These are phyloP conservation scores for Calyptommatus sinebrachiatus DNA, from an alignment of 2,113 vertebrate species.

Conservation along the genomic window DNA sequence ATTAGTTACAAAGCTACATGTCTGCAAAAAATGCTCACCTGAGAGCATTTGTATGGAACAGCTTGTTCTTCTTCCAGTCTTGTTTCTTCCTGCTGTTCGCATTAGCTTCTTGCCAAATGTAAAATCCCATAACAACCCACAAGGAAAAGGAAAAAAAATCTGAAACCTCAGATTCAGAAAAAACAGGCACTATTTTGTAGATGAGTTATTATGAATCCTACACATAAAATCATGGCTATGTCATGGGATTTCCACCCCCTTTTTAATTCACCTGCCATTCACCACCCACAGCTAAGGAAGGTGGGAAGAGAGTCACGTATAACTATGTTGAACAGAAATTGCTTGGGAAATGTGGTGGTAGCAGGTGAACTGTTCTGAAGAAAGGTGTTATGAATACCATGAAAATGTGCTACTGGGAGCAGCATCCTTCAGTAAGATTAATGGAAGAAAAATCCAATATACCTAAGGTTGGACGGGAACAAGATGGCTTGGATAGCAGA, in stretches of 20 bases:
- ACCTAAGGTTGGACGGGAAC: no score
- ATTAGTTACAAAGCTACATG: not conserved
- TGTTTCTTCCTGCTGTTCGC: not conserved
- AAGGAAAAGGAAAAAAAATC: not conserved
- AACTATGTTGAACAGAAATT: not conserved
- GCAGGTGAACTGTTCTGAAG: not conserved
- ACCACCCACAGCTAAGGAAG: not conserved
- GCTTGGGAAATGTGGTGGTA: not conserved
- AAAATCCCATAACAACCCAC: slow-evolving; percentile 9
- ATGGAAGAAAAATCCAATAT: not conserved
- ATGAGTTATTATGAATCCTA: not conserved
- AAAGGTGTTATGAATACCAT: not conserved
- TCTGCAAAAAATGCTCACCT: not conserved
- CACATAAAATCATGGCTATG: not conserved
- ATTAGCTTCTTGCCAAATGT: not conserved
- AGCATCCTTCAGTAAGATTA: not conserved
- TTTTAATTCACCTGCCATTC: not conserved
- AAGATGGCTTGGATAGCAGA: no score
- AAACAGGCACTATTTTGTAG: not conserved
- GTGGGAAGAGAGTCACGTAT: not conserved
- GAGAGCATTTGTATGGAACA: not conserved
- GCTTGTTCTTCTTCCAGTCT: not conserved
- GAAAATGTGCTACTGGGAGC: not conserved
- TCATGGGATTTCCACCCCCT: not conserved
- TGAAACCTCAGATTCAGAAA: not conserved